Evolutionary conservation across 2,797 vertebrate species (phyloP).

Genomic region (Botia almorhae): DNA sequence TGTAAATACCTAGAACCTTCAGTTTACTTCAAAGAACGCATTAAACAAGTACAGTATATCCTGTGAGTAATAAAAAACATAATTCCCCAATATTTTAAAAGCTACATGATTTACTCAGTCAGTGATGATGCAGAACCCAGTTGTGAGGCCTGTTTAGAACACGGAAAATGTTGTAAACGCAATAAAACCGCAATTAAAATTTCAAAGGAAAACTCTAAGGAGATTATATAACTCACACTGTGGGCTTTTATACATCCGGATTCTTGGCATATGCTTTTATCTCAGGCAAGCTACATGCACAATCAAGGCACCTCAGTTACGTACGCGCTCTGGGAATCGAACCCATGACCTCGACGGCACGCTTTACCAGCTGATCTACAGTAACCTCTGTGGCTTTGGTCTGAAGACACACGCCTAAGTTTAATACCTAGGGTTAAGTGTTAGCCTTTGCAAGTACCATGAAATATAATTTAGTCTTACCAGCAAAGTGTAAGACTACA

Average conservation of each 20-base stretch:
- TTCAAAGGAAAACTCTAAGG: slow-evolving; percentile 18
- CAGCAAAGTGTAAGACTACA: too few relatives aligned
- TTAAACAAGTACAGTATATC: slow-evolving; percentile 5
- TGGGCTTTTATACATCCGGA: background rate
- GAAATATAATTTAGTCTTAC: too few relatives aligned
- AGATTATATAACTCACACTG: background rate
- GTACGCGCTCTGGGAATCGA: too few relatives aligned
- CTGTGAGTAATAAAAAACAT: background rate
- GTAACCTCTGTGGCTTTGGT: background rate
- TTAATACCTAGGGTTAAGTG: too few relatives aligned
- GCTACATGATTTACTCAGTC: background rate
- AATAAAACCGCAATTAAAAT: slow-evolving; percentile 45
- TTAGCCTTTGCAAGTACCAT: too few relatives aligned
- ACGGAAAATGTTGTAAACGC: slow-evolving; percentile 22
- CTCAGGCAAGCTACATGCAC: background rate
- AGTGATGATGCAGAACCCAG: background rate
- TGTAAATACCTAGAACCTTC: too few relatives aligned
- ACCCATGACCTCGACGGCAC: background rate
- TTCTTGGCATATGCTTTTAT: background rate
- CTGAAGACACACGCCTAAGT: too few relatives aligned
- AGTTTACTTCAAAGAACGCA: background rate
- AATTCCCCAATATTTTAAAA: background rate
- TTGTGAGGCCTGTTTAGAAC: background rate
- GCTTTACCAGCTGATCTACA: background rate
- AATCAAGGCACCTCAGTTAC: too few relatives aligned